phyloP scores from a whole-genome alignment of 1,140 invertebrate species.

The Anastatus disparis region DNA sequence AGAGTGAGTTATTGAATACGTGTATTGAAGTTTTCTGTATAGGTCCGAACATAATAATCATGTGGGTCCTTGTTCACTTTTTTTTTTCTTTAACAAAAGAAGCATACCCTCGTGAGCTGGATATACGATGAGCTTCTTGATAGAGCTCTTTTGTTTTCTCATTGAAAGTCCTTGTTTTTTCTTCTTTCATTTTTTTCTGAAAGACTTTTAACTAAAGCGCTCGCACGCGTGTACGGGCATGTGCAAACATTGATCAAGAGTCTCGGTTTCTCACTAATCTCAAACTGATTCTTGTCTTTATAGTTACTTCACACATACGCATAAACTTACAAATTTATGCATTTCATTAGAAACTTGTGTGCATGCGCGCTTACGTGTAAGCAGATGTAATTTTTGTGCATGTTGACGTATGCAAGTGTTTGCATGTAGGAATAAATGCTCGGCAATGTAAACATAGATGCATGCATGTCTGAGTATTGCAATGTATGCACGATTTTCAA shows the following conservation, averaged over 20 bases:
- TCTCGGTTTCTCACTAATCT: too few relatives aligned
- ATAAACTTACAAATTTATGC: too few relatives aligned
- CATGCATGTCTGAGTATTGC: too few relatives aligned
- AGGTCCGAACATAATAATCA: background rate
- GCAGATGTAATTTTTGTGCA: too few relatives aligned
- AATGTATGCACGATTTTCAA: slow-evolving; percentile 12
- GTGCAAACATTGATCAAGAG: too few relatives aligned
- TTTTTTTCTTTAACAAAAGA: background rate
- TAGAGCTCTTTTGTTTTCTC: background rate
- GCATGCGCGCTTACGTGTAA: too few relatives aligned
- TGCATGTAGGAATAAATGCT: too few relatives aligned
- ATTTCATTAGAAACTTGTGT: too few relatives aligned
- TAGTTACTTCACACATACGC: too few relatives aligned
- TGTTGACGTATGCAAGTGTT: too few relatives aligned
- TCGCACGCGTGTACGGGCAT: background rate
- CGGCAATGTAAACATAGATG: background rate
- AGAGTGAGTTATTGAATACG: slow-evolving; percentile 2
- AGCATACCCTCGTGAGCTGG: slow-evolving; percentile 1
- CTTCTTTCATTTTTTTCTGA: background rate
- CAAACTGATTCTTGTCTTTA: too few relatives aligned
- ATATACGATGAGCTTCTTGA: background rate
- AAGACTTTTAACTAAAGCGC: too few relatives aligned
- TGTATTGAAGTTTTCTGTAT: background rate
- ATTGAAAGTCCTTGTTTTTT: background rate
- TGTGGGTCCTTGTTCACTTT: slow-evolving; percentile 6